phyloP scores from a whole-genome alignment of 2,797 vertebrate genomes.

The Rhinogobio ventralis region DNA sequence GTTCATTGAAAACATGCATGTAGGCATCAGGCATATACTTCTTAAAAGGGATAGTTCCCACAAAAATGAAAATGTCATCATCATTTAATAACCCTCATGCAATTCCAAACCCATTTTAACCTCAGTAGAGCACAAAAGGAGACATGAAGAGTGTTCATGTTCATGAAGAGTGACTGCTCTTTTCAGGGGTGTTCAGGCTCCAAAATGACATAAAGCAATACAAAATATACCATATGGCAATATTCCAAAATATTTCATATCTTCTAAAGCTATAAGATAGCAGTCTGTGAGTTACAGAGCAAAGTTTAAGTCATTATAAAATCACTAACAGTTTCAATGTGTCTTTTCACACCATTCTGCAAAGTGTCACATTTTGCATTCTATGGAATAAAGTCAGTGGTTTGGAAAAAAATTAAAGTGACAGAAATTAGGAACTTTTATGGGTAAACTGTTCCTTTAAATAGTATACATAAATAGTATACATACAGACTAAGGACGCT shows the following conservation, averaged over 20 bases:
- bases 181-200: not conserved
- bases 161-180: not conserved
- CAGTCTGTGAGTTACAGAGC: not conserved
- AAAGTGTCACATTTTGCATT: not conserved
- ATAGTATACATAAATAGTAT: not conserved
- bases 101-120: not conserved
- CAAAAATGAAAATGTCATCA: no score
- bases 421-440: not conserved
- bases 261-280: not conserved
- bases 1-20: no score
- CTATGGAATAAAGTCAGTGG: not conserved
- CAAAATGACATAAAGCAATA: not conserved
- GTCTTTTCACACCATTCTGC: not conserved
- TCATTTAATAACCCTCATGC: not conserved
- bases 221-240: not conserved
- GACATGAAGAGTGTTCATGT: not conserved
- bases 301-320: not conserved
- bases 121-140: no score
- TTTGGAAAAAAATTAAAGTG: not conserved
- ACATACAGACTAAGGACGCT: not conserved
- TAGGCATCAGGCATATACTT: no score
- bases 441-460: not conserved
- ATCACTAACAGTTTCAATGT: not conserved
- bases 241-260: not conserved
- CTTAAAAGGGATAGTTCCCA: no score